Conservation (phyloP, 2,113 vertebrate genomes). For the Protobothrops flavoviridis region DNA sequence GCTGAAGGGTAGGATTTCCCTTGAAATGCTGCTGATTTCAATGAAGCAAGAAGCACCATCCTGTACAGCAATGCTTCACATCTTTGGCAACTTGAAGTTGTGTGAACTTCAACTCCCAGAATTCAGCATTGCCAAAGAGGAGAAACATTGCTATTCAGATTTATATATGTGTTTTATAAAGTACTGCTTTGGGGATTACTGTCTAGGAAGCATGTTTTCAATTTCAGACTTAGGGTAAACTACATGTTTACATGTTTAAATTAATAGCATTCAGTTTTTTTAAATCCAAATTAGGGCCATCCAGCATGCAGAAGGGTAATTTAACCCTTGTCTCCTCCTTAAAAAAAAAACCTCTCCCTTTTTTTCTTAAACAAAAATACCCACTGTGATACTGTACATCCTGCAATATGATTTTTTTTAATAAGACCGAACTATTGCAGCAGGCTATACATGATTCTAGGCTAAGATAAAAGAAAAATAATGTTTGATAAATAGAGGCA, state of each 20-base stretch:
- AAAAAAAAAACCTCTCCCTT: background rate
- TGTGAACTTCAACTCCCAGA: background rate
- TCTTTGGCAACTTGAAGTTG: background rate
- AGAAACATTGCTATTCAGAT: background rate
- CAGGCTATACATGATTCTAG: background rate
- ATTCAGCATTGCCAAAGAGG: background rate
- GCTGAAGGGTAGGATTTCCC: background rate
- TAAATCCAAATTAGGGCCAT: background rate
- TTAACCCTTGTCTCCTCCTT: background rate
- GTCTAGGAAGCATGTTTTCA: background rate
- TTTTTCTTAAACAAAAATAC: background rate
- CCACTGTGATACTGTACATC: background rate
- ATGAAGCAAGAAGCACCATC: background rate
- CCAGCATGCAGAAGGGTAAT: background rate
- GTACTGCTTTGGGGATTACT: background rate
- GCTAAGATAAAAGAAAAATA: background rate
- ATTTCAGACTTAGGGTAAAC: background rate
- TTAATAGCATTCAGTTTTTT: background rate
- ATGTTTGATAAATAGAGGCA: background rate
- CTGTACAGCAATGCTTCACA: background rate
- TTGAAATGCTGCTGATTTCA: background rate
- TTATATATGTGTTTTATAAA: background rate
- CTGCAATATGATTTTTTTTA: background rate
- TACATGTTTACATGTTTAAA: background rate
- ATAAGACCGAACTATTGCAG: background rate